Conservation (phyloP, 2,113 vertebrate species). For the Pangasianodon hypophthalmus region DNA sequence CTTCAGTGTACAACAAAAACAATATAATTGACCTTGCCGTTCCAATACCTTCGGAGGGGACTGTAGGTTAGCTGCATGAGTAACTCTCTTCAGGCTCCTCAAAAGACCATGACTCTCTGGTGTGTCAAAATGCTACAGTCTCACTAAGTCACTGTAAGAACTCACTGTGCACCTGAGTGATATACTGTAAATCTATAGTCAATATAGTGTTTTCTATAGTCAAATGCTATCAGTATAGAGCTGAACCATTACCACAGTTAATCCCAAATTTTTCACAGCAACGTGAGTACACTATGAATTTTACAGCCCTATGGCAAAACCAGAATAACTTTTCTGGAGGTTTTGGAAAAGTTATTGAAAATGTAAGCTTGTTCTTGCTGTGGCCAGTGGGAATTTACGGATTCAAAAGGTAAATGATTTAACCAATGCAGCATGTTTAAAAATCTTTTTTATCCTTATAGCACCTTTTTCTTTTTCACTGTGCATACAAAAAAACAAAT, state of each 20-base stretch:
- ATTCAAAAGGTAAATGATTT: too few relatives aligned
- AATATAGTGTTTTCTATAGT: not conserved
- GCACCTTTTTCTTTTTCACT: too few relatives aligned
- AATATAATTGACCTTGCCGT: too few relatives aligned
- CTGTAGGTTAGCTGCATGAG: not conserved
- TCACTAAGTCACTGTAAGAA: not conserved
- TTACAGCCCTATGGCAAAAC: not conserved
- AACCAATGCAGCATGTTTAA: too few relatives aligned
- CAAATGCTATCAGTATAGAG: not conserved
- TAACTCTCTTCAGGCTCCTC: slow-evolving; percentile 14
- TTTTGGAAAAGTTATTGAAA: not conserved
- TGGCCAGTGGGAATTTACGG: too few relatives aligned
- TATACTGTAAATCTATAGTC: not conserved
- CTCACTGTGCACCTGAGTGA: not conserved
- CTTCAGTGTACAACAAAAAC: too few relatives aligned
- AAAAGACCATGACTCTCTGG: slow-evolving; percentile 5
- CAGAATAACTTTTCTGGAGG: not conserved
- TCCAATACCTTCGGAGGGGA: too few relatives aligned
- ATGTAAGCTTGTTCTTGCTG: too few relatives aligned
- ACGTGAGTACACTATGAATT: not conserved
- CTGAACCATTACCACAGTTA: not conserved
- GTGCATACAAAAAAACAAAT: too few relatives aligned
- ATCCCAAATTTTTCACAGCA: not conserved
- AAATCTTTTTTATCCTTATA: too few relatives aligned
- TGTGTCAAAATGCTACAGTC: slow-evolving; percentile 3